These are phyloP conservation scores for Plagiodera versicolora DNA, from an alignment of 2,888 invertebrate species.

Conservation along the genomic window DNA sequence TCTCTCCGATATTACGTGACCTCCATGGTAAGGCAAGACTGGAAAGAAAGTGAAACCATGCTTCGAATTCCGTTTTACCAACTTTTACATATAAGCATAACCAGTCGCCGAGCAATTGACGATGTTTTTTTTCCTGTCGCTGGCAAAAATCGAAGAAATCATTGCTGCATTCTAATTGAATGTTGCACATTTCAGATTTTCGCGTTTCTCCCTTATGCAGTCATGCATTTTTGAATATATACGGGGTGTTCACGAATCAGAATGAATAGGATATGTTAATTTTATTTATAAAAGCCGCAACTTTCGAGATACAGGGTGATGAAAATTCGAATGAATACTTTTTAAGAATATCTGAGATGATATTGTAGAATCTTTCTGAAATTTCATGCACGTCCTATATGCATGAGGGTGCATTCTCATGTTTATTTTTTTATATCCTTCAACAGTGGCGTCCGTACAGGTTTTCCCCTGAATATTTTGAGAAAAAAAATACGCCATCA, in stretches of 20 bases:
- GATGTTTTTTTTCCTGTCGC: constrained; percentile 11
- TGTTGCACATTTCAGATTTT: constrained; percentile 5
- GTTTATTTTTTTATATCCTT: no score
- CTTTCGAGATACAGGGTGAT: no score
- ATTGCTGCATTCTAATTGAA: constrained; percentile 11
- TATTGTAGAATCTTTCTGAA: no score
- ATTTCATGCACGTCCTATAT: no score
- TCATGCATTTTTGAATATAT: not conserved
- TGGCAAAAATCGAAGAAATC: constrained; percentile 8
- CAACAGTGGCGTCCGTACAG: no score
- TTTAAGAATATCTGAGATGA: no score
- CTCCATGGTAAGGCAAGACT: constrained; percentile 20
- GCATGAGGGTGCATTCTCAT: no score
- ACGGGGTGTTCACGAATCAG: not conserved
- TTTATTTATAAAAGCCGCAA: no score
- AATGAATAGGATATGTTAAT: no score
- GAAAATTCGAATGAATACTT: no score
- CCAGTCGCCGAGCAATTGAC: constrained; percentile 3
- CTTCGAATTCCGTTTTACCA: constrained; percentile 21
- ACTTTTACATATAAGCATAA: constrained; percentile 9
- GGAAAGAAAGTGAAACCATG: constrained; percentile 22
- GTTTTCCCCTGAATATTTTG: no score
- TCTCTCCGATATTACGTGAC: constrained; percentile 20
- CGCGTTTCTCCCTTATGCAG: not conserved
- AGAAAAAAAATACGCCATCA: no score